phyloP scores from a whole-genome alignment of 2,888 invertebrate species.

The Merodon equestris region DNA sequence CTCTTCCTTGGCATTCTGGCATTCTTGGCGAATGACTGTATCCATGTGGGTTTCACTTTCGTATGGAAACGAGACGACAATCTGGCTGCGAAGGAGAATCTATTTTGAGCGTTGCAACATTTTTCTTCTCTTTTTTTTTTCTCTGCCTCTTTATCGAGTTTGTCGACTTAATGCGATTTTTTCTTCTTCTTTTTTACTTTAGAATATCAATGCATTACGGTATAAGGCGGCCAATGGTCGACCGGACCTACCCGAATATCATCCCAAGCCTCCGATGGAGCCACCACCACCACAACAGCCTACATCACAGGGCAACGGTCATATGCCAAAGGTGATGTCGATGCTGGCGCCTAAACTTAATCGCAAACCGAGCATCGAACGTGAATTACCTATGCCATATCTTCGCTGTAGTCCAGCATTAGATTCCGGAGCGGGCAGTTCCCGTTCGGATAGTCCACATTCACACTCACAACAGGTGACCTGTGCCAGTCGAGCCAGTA shows the following conservation, averaged over 20 bases:
- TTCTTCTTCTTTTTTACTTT: neutral
- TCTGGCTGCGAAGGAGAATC: too few species aligned
- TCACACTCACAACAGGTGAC: constrained; percentile 81
- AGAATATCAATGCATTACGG: constrained; percentile 76
- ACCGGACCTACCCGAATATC: constrained; percentile 76
- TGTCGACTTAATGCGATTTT: neutral
- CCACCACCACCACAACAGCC: constrained; percentile 74
- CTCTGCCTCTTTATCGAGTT: neutral
- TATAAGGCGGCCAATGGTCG: constrained; percentile 76
- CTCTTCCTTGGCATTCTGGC: neutral
- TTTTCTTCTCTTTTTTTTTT: neutral
- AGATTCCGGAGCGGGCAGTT: constrained; percentile 93
- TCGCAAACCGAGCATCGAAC: constrained; percentile 92
- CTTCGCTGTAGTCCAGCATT: constrained; percentile 91
- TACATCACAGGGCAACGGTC: constrained; percentile 75
- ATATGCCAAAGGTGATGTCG: constrained; percentile 79
- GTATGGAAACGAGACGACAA: neutral
- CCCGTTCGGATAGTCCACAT: constrained; percentile 93
- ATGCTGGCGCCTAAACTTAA: constrained; percentile 86
- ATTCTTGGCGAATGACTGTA: constrained; percentile 20
- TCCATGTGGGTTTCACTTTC: constrained; percentile 26
- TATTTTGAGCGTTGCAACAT: neutral
- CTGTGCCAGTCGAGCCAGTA: constrained; percentile 79
- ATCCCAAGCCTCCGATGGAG: constrained; percentile 76
- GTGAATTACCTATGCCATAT: constrained; percentile 83